A percentile compares a stretch with the other conserved stretches of the same genome.
Conservation (phyloP, 2,113 vertebrate genomes). For the Caranx melampygus region DNA sequence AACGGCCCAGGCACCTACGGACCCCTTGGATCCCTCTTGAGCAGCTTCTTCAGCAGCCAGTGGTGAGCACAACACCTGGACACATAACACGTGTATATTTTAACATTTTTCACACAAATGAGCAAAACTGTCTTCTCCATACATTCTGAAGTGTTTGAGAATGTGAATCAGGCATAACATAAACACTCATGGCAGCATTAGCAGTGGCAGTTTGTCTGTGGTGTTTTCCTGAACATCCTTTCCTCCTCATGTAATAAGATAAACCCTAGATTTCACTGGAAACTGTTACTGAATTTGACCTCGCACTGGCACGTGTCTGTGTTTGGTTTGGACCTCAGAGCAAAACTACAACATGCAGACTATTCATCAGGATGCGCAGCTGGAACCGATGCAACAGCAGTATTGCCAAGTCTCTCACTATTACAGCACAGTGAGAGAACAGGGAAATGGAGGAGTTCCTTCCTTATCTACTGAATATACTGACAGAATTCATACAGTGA, state of each 20-base stretch:
- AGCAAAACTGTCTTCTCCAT: background rate
- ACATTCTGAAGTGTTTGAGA: background rate
- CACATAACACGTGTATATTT: constrained; percentile 10
- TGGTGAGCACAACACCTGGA: constrained; percentile 69
- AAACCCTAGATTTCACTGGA: constrained; percentile 1
- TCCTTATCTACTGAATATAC: too few relatives aligned
- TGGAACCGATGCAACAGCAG: constrained; percentile 30
- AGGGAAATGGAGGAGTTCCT: background rate
- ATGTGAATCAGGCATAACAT: background rate
- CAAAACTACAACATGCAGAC: constrained; percentile 43
- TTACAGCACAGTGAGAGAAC: background rate
- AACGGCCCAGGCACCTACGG: constrained; percentile 57
- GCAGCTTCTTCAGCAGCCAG: constrained; percentile 15
- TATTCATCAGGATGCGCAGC: constrained; percentile 56
- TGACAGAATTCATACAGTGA: too few relatives aligned
- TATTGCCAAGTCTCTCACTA: constrained; percentile 27
- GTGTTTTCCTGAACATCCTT: background rate
- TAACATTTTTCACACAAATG: background rate
- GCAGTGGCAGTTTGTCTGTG: too few relatives aligned
- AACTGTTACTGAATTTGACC: constrained; percentile 17
- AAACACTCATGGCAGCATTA: background rate
- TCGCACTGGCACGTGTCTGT: background rate
- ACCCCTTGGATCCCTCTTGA: background rate
- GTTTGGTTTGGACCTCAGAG: constrained; percentile 77
- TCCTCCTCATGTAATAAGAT: background rate